A percentile compares a stretch with the other conserved stretches of the same genome.
phyloP scores from a whole-genome alignment of 2,113 vertebrate genomes.

The Nothoprocta perdicaria region DNA sequence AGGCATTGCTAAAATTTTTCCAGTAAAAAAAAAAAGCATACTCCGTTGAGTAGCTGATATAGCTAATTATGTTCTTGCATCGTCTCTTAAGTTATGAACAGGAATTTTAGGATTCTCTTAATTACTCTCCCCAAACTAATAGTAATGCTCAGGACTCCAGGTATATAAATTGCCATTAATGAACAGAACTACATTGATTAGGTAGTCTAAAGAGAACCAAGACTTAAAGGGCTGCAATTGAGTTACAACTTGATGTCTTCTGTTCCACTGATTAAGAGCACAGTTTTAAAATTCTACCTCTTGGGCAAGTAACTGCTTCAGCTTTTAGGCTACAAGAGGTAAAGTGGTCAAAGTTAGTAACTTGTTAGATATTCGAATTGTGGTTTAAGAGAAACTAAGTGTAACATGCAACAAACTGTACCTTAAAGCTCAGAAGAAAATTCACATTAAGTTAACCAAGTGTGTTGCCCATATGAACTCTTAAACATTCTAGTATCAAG shows the following conservation, averaged over 20 bases:
- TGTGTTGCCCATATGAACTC: background rate
- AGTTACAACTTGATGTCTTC: slow-evolving; percentile 53
- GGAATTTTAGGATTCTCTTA: slow-evolving; percentile 72
- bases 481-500: background rate
- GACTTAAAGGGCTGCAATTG: slow-evolving; percentile 62
- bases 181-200: slow-evolving; percentile 73
- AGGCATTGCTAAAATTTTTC: slow-evolving; percentile 59
- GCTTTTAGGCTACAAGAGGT: slow-evolving; percentile 56
- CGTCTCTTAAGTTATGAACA: slow-evolving; percentile 48
- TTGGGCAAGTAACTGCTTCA: slow-evolving; percentile 68
- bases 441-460: slow-evolving; percentile 36
- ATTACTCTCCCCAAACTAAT: slow-evolving; percentile 63
- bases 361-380: slow-evolving; percentile 16
- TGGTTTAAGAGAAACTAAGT: slow-evolving; percentile 43
- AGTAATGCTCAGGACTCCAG: slow-evolving; percentile 45
- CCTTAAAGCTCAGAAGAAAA: slow-evolving; percentile 64
- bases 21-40: slow-evolving; percentile 65
- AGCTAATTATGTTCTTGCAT: slow-evolving; percentile 48
- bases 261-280: slow-evolving; percentile 79
- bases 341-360: slow-evolving; percentile 35
- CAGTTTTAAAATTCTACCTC: slow-evolving; percentile 70
- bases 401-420: slow-evolving; percentile 62
- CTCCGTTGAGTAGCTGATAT: slow-evolving; percentile 54
- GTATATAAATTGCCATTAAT: slow-evolving; percentile 49
- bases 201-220: slow-evolving; percentile 59